Conservation (phyloP, 2,113 vertebrate species). For the Pelusios castaneus region DNA sequence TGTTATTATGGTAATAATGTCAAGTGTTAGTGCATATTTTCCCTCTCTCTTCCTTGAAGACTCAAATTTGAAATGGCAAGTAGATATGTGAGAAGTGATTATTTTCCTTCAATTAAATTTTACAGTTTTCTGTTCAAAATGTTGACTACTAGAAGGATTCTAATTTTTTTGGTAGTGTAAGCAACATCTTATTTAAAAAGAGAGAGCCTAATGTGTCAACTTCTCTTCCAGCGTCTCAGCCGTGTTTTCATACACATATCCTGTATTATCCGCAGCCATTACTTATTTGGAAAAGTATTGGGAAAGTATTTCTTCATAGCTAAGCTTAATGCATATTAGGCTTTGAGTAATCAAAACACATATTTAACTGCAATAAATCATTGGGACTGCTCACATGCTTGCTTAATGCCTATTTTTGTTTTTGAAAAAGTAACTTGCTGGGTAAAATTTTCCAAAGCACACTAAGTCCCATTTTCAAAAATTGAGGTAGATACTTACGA, state of each 20-base stretch:
- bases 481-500: background rate
- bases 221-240: background rate
- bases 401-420: background rate
- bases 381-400: too few species aligned
- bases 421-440: background rate
- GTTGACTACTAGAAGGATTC: background rate
- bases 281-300: background rate
- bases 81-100: background rate
- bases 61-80: background rate
- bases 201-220: background rate
- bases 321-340: background rate
- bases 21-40: background rate
- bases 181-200: background rate
- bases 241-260: background rate
- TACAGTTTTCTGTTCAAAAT: background rate
- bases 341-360: background rate
- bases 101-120: background rate
- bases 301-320: background rate
- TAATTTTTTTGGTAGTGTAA: background rate
- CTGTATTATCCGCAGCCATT: background rate
- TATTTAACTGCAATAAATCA: too few species aligned
- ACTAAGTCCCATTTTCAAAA: background rate
- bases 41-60: background rate
- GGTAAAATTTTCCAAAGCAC: background rate
- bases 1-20: background rate